Conservation (phyloP, 2,113 vertebrate species). For the Brachyistius frenatus region DNA sequence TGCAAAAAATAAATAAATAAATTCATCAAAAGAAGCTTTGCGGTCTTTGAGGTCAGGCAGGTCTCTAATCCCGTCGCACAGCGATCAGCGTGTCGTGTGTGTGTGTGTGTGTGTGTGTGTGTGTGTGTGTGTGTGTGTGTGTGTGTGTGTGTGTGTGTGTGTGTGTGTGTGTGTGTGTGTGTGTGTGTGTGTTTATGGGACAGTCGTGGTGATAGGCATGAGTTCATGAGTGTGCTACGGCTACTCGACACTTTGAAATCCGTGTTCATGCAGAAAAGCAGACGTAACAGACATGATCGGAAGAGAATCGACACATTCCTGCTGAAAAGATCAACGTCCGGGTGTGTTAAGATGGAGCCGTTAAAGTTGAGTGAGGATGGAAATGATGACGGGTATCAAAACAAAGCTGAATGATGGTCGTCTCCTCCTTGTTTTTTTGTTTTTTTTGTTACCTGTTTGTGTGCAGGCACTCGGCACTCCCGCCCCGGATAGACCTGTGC, state of each 20-base stretch:
- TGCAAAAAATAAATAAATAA: constrained; percentile 26
- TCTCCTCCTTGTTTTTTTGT: constrained; percentile 18
- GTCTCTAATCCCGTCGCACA: constrained; percentile 44
- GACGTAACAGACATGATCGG: no score
- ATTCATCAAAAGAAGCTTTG: constrained; percentile 49
- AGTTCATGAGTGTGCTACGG: no score
- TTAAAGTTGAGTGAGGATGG: constrained; percentile 63
- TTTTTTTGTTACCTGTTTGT: constrained; percentile 94
- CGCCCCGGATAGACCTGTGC: constrained; percentile 98
- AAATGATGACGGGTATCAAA: constrained; percentile 38
- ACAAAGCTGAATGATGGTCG: constrained; percentile 49
- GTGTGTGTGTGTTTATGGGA: constrained; percentile 11
- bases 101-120: no score
- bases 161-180: neutral
- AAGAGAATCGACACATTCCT: neutral
- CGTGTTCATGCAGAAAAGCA: constrained; percentile 32
- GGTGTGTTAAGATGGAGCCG: constrained; percentile 61
- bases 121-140: neutral
- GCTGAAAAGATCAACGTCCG: constrained; percentile 11
- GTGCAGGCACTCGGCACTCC: constrained; percentile 99
- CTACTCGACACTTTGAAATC: neutral
- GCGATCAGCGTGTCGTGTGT: neutral
- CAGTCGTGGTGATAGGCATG: neutral
- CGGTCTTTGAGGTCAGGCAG: constrained; percentile 48
- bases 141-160: neutral